These are phyloP conservation scores for Silurus lanzhouensis DNA, from an alignment of 2,797 vertebrate genomes.

Conservation along the genomic window DNA sequence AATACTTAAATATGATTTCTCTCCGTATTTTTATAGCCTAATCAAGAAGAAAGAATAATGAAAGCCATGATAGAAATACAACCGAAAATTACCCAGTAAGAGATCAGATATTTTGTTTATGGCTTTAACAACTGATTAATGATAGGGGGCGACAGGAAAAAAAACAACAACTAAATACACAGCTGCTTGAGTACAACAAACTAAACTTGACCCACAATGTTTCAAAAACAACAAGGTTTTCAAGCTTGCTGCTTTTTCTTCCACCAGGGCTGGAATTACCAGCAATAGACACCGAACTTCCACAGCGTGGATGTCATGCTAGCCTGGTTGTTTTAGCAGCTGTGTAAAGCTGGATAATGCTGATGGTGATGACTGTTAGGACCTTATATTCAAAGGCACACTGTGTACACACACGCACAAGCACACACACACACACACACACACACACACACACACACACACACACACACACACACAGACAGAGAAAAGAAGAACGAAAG, in stretches of 20 bases:
- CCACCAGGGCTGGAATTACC: conserved; percentile 6
- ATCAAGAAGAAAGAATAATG: not conserved
- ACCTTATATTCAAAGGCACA: conserved; percentile 62
- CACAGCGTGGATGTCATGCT: conserved; percentile 62
- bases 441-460: conserved; percentile 41
- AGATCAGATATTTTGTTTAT: conserved; percentile 11
- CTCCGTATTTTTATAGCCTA: not conserved
- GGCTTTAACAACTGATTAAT: conserved; percentile 16
- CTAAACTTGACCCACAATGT: conserved; percentile 7
- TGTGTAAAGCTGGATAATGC: conserved; percentile 40
- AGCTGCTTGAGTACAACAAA: not conserved
- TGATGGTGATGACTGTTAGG: conserved; percentile 18
- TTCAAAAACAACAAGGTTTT: conserved; percentile 2
- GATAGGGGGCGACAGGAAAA: not conserved
- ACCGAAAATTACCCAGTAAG: not conserved
- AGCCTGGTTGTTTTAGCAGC: conserved; percentile 57
- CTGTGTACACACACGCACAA: conserved; percentile 49
- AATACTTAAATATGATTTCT: not conserved
- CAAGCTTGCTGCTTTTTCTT: conserved; percentile 44
- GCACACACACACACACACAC: conserved; percentile 5
- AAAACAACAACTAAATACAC: not conserved
- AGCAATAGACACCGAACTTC: conserved; percentile 59
- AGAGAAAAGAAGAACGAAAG: no score
- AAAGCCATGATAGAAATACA: not conserved
- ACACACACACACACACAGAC: not conserved